Evolutionary conservation across 53 echinoderm and acorn worm species (phyloP), one percentile per base, ranked within the genome.

Genomic region (Patiria pectinifera): DNA sequence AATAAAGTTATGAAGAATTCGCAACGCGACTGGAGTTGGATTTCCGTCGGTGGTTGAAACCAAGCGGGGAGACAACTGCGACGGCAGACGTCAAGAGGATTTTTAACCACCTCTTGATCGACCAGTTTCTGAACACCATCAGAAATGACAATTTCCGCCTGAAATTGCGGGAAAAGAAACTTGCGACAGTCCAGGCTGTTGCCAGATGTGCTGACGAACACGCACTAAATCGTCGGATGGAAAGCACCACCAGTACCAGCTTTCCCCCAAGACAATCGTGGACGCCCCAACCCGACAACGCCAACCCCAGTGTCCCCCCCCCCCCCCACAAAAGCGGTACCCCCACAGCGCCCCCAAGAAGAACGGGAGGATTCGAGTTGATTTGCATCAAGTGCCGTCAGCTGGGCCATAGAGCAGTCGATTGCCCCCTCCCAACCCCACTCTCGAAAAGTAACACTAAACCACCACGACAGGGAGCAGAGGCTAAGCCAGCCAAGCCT

Each of bases 321-420:
- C n/a, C 35, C 35, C 35, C 35, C 35, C 35, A 35, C 92, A 82
- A 92, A 83, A 0, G 82, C 61, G 44, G 92, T 89, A 22, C 89
- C 16, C 74, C 88, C 76, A 14, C 83, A 77, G n/a, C 85, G 92
- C 35, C 89, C 74, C 74, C 74, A 22, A 21, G 74, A 21, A 74
- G 21, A 18, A 74, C 74, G 74, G 74, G 74, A 74, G 9, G 60
- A 11, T 74, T 94, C 2, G 71, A 92, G 84, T 82, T 49, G 77
- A 48, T 81, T 4, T 91, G 92, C 84, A 84, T 48, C 84, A n/a
- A 80, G 21, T 91, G 92, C 60, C 22, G 59, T 22, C 92, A 91
- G 74, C 12, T 83, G 19, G 92, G 84, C 12, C 92, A 91, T 53
- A 35, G 75, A 48, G 71, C 35, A 26, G 71, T 48, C 11, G 72